A percentile compares a stretch with the other conserved stretches of the same genome.
Conservation (phyloP, 2,113 vertebrate genomes). For the Tonatia bakeri region DNA sequence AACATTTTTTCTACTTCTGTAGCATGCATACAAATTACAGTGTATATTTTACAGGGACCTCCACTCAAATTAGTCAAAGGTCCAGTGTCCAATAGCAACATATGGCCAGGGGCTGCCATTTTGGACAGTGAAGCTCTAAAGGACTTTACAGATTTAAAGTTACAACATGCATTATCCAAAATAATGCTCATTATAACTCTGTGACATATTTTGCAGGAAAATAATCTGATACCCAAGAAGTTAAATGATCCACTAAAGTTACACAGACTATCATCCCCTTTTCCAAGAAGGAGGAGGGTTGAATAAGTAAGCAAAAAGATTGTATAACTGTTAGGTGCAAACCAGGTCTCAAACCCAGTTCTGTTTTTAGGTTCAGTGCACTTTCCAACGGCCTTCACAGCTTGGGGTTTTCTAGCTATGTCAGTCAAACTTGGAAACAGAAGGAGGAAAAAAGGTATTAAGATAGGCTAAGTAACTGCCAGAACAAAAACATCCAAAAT, state of each 20-base stretch:
- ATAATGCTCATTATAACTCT: not conserved
- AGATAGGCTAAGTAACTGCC: not conserved
- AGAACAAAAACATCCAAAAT: not conserved
- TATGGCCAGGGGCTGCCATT: not conserved
- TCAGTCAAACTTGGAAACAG: not conserved
- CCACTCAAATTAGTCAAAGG: not conserved
- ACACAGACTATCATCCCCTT: not conserved
- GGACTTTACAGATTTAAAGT: not conserved
- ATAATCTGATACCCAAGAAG: not conserved
- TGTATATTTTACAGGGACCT: not conserved
- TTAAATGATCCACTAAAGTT: not conserved
- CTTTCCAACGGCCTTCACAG: not conserved
- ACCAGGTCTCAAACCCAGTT: not conserved
- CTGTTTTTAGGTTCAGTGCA: not conserved
- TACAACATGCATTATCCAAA: not conserved
- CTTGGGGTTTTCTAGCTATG: not conserved
- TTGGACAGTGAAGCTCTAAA: not conserved
- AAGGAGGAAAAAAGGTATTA: not conserved
- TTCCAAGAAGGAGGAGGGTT: not conserved
- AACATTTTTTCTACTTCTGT: not conserved
- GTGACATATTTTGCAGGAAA: not conserved
- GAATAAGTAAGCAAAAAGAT: not conserved
- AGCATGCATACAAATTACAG: not conserved
- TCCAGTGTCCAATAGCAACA: not conserved
- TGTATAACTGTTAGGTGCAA: not conserved